phyloP scores from a whole-genome alignment of 2,113 vertebrate species.

The Balaenoptera acutorostrata region DNA sequence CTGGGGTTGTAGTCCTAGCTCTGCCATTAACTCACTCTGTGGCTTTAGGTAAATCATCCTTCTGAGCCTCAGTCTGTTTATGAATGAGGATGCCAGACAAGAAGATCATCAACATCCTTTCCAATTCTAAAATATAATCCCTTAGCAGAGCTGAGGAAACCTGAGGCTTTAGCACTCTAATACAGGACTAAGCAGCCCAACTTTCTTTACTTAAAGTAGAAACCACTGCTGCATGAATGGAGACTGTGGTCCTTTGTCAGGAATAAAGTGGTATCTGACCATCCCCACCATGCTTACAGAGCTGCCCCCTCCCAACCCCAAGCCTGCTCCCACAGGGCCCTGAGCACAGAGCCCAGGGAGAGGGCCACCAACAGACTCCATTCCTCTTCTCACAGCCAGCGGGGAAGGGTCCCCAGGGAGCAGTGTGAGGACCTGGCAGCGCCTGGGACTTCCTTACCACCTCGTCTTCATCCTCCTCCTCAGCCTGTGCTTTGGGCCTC shows the following conservation, averaged over 20 bases:
- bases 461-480: constrained; percentile 96
- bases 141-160: not conserved
- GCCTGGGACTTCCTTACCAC: constrained; percentile 83
- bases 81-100: not conserved
- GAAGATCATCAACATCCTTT: not conserved
- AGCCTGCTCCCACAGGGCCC: constrained; percentile 39
- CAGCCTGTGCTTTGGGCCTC: constrained; percentile 56
- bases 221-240: not conserved
- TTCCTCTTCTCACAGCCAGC: not conserved
- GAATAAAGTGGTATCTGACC: constrained; percentile 36
- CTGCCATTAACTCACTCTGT: not conserved
- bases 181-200: not conserved
- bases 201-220: not conserved
- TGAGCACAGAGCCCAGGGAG: constrained; percentile 47
- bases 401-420: not conserved
- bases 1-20: not conserved
- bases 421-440: not conserved
- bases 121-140: not conserved
- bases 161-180: not conserved
- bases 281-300: not conserved
- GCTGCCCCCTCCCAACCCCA: not conserved
- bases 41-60: not conserved
- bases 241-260: not conserved
- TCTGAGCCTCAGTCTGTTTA: not conserved
- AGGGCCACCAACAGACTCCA: constrained; percentile 60